A percentile compares a stretch with the other conserved stretches of the same genome.
These are phyloP conservation scores for Falco novaeseelandiae DNA, from an alignment of 2,797 vertebrate genomes.

Conservation along the genomic window DNA sequence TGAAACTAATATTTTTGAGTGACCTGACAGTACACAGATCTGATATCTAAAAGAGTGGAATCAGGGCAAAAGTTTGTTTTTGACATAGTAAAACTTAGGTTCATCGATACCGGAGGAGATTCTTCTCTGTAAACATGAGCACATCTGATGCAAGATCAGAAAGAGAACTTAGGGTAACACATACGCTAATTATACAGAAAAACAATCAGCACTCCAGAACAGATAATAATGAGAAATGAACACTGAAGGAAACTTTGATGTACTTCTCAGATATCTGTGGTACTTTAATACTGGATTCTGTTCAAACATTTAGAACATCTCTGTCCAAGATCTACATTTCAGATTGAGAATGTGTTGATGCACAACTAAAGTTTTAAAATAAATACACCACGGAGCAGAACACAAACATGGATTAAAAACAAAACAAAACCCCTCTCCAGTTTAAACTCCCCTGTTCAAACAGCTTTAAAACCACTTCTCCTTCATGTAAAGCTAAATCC, in stretches of 20 bases:
- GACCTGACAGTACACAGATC: not conserved
- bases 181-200: constrained; percentile 1
- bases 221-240: constrained; percentile 67
- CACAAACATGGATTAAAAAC: not conserved
- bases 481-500: not conserved
- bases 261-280: constrained; percentile 62
- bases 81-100: not conserved
- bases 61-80: not conserved
- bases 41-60: not conserved
- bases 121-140: not conserved
- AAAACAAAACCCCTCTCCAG: not conserved
- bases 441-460: not conserved
- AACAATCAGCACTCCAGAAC: constrained; percentile 35
- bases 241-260: constrained; percentile 48
- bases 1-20: not conserved
- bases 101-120: not conserved
- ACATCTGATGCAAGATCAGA: constrained; percentile 31
- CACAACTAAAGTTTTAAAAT: constrained; percentile 52
- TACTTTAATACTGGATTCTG: constrained; percentile 54
- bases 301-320: constrained; percentile 58
- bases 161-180: not conserved
- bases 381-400: constrained; percentile 32
- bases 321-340: constrained; percentile 36
- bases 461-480: not conserved
- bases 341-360: constrained; percentile 58